Conservation (phyloP, 2,888 invertebrate genomes). For the Archips xylosteana region DNA sequence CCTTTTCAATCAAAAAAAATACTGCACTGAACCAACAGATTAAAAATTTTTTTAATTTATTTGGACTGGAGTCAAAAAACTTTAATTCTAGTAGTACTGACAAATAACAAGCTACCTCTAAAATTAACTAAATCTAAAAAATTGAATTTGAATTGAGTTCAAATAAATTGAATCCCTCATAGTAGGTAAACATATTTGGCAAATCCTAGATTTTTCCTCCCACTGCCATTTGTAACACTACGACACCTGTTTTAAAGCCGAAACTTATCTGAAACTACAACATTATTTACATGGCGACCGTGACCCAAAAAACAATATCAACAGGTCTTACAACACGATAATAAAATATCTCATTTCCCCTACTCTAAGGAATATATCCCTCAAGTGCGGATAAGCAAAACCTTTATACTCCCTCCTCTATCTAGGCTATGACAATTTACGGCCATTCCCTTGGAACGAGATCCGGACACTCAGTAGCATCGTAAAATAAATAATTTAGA, state of each 20-base stretch:
- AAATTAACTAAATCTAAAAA: too few species aligned
- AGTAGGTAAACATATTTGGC: too few species aligned
- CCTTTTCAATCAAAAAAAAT: too few species aligned
- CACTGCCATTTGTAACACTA: not conserved
- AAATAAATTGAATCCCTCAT: too few species aligned
- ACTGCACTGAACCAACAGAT: too few species aligned
- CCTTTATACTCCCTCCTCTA: conserved; percentile 31
- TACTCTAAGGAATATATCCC: conserved; percentile 26
- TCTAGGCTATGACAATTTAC: conserved; percentile 64
- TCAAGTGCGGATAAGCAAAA: conserved; percentile 27
- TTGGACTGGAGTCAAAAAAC: too few species aligned
- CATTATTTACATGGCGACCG: not conserved
- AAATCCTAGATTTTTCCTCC: not conserved
- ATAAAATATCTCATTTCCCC: conserved; percentile 28
- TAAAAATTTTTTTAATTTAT: too few species aligned
- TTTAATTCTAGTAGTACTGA: too few species aligned
- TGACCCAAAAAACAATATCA: conserved; percentile 18
- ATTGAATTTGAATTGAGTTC: too few species aligned
- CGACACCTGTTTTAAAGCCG: not conserved
- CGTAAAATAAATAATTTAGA: conserved; percentile 80
- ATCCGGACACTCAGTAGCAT: conserved; percentile 73
- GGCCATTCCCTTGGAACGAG: conserved; percentile 61
- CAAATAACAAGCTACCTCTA: too few species aligned
- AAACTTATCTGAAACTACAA: not conserved
- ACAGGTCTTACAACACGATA: conserved; percentile 18